These are phyloP conservation scores for Macropis europaea DNA, from an alignment of 2,888 invertebrate genomes.

Conservation along the genomic window DNA sequence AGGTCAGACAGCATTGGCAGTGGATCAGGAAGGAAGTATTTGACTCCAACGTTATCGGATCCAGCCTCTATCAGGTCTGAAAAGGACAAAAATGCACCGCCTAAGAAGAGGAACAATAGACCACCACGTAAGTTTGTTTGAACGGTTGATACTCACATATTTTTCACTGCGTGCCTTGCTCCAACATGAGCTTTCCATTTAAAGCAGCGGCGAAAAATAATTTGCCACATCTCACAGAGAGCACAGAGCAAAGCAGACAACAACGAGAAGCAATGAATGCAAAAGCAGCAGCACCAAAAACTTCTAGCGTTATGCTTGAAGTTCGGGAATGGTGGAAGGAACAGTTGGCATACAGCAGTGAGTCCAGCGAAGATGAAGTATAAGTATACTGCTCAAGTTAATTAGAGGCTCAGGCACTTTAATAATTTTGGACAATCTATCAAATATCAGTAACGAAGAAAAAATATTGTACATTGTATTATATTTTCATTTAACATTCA, in stretches of 20 bases:
- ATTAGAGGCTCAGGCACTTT: too few relatives aligned
- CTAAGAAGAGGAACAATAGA: conserved; percentile 83
- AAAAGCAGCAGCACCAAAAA: conserved; percentile 80
- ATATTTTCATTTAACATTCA: too few relatives aligned
- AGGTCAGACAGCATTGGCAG: conserved; percentile 91
- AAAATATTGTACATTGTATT: too few relatives aligned
- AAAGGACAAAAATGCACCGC: conserved; percentile 81
- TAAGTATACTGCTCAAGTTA: too few relatives aligned
- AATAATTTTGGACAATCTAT: too few relatives aligned
- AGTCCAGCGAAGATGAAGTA: conserved; percentile 84
- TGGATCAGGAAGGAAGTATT: conserved; percentile 88
- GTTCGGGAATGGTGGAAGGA: conserved; percentile 93
- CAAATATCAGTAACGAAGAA: too few relatives aligned
- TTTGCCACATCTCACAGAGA: conserved; percentile 81
- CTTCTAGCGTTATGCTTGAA: conserved; percentile 84
- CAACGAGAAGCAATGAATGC: conserved; percentile 80
- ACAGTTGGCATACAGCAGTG: conserved; percentile 84
- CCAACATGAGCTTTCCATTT: conserved; percentile 17
- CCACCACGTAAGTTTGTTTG: conserved; percentile 82
- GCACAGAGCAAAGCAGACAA: conserved; percentile 77
- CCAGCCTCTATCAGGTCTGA: conserved; percentile 83
- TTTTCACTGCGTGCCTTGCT: background rate
- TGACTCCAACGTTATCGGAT: conserved; percentile 91
- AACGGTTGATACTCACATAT: background rate
- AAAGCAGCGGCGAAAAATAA: conserved; percentile 81